A percentile compares a stretch with the other conserved stretches of the same genome.
These are phyloP conservation scores for Pemphigus obesinymphae DNA, from an alignment of 1,140 invertebrate species.

Conservation along the genomic window DNA sequence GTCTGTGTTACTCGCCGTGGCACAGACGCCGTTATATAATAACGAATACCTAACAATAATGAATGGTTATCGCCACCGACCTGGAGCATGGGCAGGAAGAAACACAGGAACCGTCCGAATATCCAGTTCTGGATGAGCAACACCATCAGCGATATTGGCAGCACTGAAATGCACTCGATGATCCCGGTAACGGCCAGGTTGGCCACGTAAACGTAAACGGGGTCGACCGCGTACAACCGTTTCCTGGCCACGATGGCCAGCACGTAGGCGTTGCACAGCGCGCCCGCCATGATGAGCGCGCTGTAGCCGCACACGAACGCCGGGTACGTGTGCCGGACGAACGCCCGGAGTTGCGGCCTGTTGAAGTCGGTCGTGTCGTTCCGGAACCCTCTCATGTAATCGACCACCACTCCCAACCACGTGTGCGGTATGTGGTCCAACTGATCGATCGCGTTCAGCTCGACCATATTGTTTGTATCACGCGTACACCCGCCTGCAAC, in stretches of 20 bases:
- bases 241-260: constrained; percentile 58
- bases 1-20: too few relatives aligned
- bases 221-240: constrained; percentile 58
- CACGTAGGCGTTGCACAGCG: constrained; percentile 58
- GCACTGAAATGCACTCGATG: constrained; percentile 61
- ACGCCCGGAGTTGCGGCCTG: constrained; percentile 52
- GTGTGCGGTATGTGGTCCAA: constrained; percentile 45
- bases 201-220: constrained; percentile 62
- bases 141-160: constrained; percentile 65
- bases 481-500: too few relatives aligned
- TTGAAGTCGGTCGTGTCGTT: constrained; percentile 52
- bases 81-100: constrained; percentile 70
- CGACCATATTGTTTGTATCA: too few relatives aligned
- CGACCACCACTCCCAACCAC: constrained; percentile 47
- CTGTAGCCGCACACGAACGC: constrained; percentile 63
- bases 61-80: too few relatives aligned
- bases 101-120: constrained; percentile 69
- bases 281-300: constrained; percentile 56
- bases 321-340: constrained; percentile 57
- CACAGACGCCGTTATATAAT: too few relatives aligned
- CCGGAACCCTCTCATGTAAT: constrained; percentile 48
- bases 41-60: too few relatives aligned
- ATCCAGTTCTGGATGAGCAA: constrained; percentile 69
- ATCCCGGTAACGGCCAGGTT: constrained; percentile 66
- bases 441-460: neutral